A percentile compares a stretch with the other conserved stretches of the same genome.
Evolutionary conservation across 2,113 vertebrate species (phyloP).

Genomic region (Istiophorus platypterus): DNA sequence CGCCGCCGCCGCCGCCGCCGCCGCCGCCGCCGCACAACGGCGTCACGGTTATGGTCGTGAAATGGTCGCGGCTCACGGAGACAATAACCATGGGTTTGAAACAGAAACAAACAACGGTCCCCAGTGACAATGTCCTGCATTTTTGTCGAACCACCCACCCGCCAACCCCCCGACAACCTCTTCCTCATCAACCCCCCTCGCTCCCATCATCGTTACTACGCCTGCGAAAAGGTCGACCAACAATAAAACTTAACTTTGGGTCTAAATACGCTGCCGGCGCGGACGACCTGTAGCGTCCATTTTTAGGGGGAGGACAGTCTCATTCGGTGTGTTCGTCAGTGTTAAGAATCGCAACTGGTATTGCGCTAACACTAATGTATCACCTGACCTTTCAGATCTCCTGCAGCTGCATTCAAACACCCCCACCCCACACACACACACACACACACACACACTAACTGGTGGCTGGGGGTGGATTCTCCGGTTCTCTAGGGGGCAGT

Average conservation of each 20-base stretch:
- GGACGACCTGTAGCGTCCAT: neutral
- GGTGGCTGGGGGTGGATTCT: constrained; percentile 62
- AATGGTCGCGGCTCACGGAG: too few relatives aligned
- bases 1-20: too few relatives aligned
- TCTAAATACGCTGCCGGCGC: neutral
- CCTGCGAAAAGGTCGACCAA: neutral
- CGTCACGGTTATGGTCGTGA: too few relatives aligned
- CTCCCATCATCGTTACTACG: neutral
- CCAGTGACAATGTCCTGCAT: neutral
- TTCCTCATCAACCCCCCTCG: neutral
- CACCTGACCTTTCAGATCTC: constrained; percentile 40
- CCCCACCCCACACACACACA: neutral
- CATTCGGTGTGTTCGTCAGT: neutral
- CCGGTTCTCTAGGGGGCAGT: constrained; percentile 74
- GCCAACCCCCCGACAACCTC: neutral
- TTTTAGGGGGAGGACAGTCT: neutral
- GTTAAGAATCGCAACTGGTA: constrained; percentile 23
- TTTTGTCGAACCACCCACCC: neutral
- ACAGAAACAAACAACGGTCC: neutral
- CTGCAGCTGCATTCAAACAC: constrained; percentile 41
- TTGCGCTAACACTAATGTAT: constrained; percentile 18
- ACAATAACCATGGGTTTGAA: neutral
- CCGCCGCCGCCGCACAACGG: too few relatives aligned
- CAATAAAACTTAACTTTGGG: neutral
- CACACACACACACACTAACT: constrained; percentile 2